Evolutionary conservation across 2,888 invertebrate genomes (phyloP).

Genomic region (Coelinius sp.): DNA sequence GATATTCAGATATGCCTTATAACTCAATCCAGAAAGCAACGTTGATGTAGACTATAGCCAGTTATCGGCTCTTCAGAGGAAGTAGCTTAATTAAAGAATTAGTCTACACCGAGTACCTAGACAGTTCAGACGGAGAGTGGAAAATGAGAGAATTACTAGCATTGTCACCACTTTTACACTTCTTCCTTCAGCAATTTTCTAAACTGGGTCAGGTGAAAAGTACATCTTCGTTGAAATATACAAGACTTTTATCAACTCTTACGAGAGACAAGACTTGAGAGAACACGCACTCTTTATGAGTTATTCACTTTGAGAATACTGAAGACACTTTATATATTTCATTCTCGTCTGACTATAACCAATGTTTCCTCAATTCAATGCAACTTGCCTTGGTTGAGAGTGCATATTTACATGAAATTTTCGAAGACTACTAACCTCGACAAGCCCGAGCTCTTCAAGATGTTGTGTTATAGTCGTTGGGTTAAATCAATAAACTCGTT

Average conservation of each 20-base stretch:
- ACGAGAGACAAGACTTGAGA: not conserved
- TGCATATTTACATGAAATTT: constrained; percentile 21
- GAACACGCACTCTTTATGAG: not conserved
- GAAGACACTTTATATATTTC: not conserved
- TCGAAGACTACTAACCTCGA: constrained; percentile 23
- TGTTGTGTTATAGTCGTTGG: constrained; percentile 22
- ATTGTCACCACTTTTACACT: not conserved
- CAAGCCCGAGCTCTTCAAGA: constrained; percentile 18
- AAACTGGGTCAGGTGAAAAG: not conserved
- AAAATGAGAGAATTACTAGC: not conserved
- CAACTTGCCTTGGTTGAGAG: not conserved
- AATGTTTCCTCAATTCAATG: not conserved
- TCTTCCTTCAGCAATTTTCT: constrained; percentile 1
- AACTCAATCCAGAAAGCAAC: not conserved
- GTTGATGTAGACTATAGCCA: constrained; percentile 32
- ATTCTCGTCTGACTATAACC: not conserved
- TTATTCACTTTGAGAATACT: constrained; percentile 3
- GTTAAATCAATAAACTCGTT: constrained; percentile 30
- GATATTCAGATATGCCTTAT: constrained; percentile 9
- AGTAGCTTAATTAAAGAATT: constrained; percentile 62
- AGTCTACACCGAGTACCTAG: constrained; percentile 44
- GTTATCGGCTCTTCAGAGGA: constrained; percentile 56
- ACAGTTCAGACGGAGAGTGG: not conserved
- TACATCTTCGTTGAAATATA: not conserved
- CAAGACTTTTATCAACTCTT: not conserved